phyloP scores from a whole-genome alignment of 92 coral and sea anemone species.

The Palythoa heliodiscus region DNA sequence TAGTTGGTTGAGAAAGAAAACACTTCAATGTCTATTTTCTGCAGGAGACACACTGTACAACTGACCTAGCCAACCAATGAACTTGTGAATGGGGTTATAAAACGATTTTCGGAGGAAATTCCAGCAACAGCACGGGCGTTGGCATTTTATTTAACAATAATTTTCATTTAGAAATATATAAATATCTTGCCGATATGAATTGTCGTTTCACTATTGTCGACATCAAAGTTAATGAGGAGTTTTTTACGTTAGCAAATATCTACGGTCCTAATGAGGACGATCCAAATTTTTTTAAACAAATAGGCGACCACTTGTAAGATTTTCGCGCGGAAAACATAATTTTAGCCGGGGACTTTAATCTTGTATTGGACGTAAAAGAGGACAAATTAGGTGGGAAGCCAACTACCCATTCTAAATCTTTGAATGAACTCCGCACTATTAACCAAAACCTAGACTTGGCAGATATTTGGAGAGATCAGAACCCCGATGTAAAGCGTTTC shows the following conservation, averaged over 20 bases:
- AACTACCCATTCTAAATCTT: too few relatives aligned
- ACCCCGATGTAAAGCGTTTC: too few relatives aligned
- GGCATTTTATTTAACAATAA: background rate
- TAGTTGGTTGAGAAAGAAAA: slow-evolving; percentile 3
- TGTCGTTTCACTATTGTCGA: background rate
- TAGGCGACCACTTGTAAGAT: background rate
- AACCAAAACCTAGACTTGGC: too few relatives aligned
- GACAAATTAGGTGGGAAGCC: too few relatives aligned
- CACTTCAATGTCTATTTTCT: background rate
- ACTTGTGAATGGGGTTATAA: background rate
- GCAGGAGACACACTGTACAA: background rate
- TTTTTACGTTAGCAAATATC: background rate
- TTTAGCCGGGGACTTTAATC: too few relatives aligned
- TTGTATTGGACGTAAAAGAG: too few relatives aligned
- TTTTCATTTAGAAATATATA: background rate
- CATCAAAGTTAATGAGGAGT: background rate
- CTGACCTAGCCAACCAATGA: background rate
- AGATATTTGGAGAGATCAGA: too few relatives aligned
- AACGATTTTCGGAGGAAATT: background rate
- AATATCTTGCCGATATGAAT: background rate
- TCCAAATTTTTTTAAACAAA: background rate
- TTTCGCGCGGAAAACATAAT: too few relatives aligned
- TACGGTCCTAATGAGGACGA: background rate
- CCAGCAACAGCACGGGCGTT: background rate
- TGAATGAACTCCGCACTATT: too few relatives aligned